A percentile compares a stretch with the other conserved stretches of the same genome.
Conservation (phyloP, 2,888 invertebrate genomes). For the Epistrophe grossulariae region DNA sequence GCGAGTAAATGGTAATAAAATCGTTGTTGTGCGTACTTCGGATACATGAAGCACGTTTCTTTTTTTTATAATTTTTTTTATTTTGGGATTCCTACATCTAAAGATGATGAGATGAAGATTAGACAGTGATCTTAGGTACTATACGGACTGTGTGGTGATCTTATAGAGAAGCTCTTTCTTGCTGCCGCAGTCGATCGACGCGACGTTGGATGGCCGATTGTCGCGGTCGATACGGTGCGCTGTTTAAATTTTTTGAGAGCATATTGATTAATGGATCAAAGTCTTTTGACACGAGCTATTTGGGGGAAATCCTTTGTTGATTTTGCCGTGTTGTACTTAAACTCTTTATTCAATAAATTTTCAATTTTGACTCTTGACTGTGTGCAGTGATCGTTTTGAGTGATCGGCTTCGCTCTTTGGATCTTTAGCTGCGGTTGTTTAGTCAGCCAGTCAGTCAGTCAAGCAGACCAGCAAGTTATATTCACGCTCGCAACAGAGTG, state of each 20-base stretch:
- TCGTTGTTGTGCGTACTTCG: constrained; percentile 58
- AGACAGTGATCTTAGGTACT: constrained; percentile 61
- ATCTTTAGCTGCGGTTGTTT: constrained; percentile 76
- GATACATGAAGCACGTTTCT: constrained; percentile 68
- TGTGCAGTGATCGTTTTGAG: constrained; percentile 76
- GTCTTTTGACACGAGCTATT: constrained; percentile 84
- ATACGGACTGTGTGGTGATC: constrained; percentile 33
- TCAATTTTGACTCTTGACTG: constrained; percentile 81
- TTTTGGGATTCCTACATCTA: constrained; percentile 46
- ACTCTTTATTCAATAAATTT: constrained; percentile 83
- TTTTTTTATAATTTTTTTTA: constrained; percentile 64
- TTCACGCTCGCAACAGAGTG: constrained; percentile 63
- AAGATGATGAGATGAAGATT: constrained; percentile 77
- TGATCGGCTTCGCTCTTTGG: constrained; percentile 73
- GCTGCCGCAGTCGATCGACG: constrained; percentile 24
- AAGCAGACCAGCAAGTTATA: constrained; percentile 30
- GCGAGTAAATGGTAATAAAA: constrained; percentile 42
- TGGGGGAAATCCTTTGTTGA: constrained; percentile 83
- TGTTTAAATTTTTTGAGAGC: constrained; percentile 77
- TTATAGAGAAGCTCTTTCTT: constrained; percentile 54
- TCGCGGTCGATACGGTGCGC: constrained; percentile 61
- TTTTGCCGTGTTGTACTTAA: constrained; percentile 80
- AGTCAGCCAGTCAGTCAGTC: constrained; percentile 30
- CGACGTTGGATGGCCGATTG: constrained; percentile 28
- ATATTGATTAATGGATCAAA: constrained; percentile 84